These are phyloP conservation scores for Drosophila baimaii DNA, from an alignment of 1,140 invertebrate species.

Conservation along the genomic window DNA sequence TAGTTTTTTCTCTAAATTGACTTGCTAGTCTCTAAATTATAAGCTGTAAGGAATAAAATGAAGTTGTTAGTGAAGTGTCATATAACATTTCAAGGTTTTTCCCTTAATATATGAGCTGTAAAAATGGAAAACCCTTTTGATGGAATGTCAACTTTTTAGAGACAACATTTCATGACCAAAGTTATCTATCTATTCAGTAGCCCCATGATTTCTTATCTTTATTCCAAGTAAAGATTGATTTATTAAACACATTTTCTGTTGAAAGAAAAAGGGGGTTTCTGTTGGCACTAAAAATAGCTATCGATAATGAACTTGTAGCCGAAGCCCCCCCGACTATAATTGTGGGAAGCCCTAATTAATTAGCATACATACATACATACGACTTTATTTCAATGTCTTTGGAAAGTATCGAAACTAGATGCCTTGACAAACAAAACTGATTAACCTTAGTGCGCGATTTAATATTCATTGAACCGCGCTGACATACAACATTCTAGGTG, in stretches of 20 bases:
- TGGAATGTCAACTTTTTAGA: not conserved
- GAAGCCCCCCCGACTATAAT: constrained; percentile 8
- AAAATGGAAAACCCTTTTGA: not conserved
- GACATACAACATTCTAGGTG: constrained; percentile 11
- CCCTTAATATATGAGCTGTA: not conserved
- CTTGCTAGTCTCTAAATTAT: not conserved
- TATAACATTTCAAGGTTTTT: too few species aligned
- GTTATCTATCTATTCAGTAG: not conserved
- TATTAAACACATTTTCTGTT: not conserved
- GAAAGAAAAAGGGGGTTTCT: not conserved
- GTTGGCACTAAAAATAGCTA: constrained; percentile 13
- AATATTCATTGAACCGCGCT: constrained; percentile 35
- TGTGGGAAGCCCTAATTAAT: constrained; percentile 39
- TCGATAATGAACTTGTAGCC: constrained; percentile 15
- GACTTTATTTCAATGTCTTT: constrained; percentile 2
- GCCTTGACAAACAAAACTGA: constrained; percentile 6
- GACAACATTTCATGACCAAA: not conserved
- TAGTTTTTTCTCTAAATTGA: not conserved
- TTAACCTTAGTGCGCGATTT: constrained; percentile 28
- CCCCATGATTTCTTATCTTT: constrained; percentile 7
- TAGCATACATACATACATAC: constrained; percentile 17
- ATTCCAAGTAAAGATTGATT: constrained; percentile 3
- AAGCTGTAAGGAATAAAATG: not conserved
- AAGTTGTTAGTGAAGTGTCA: not conserved
- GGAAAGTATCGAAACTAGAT: not conserved